A percentile compares a stretch with the other conserved stretches of the same genome.
Evolutionary conservation across 1,140 invertebrate species (phyloP).

Genomic region (Nylanderia fulva): DNA sequence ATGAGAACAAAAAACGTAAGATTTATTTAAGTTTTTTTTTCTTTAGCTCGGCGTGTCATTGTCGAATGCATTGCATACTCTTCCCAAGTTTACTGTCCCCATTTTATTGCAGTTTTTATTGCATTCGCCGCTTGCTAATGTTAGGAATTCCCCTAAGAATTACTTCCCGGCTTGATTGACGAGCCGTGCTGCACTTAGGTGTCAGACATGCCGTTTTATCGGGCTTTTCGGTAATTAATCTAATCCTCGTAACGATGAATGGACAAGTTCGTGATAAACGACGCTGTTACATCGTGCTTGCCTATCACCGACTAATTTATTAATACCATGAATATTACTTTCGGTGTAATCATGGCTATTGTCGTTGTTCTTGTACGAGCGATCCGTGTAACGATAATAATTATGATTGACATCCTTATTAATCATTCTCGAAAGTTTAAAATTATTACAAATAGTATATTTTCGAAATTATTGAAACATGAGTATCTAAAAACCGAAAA

Average conservation of each 20-base stretch:
- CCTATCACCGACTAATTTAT: constrained; percentile 60
- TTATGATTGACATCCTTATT: constrained; percentile 59
- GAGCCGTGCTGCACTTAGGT: constrained; percentile 54
- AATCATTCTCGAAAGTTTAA: constrained; percentile 25
- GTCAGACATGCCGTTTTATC: constrained; percentile 48
- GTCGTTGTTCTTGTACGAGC: constrained; percentile 47
- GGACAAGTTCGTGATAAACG: constrained; percentile 61
- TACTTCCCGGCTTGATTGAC: constrained; percentile 59
- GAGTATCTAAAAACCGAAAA: neutral
- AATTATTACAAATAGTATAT: neutral
- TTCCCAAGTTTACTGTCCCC: neutral
- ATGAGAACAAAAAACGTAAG: neutral
- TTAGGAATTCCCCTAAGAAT: constrained; percentile 43
- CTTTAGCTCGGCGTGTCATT: neutral
- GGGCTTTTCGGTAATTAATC: constrained; percentile 60
- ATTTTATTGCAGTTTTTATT: constrained; percentile 15
- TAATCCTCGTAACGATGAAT: constrained; percentile 55
- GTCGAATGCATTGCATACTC: neutral
- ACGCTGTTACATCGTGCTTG: constrained; percentile 57
- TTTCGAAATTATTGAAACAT: neutral
- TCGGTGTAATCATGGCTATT: constrained; percentile 40
- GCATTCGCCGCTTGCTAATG: constrained; percentile 1
- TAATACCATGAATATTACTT: constrained; percentile 60
- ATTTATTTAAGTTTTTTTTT: neutral
- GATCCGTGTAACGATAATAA: constrained; percentile 42